Conservation (phyloP, 2,113 vertebrate genomes). For the Caretta caretta region DNA sequence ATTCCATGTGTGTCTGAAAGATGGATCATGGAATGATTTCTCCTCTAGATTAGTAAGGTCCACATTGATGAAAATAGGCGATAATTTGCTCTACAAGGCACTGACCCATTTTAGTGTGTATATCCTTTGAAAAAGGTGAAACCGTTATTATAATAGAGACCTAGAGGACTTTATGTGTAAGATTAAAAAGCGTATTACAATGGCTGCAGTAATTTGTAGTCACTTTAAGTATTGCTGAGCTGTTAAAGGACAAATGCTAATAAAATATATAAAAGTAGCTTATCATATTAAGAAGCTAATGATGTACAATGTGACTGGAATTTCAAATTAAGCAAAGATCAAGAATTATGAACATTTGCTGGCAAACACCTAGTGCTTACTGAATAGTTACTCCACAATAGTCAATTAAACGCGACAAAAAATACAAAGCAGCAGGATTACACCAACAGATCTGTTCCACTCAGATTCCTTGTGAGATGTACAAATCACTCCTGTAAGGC, state of each 20-base stretch:
- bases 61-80: background rate
- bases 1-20: slow-evolving; percentile 14
- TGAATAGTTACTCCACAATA: background rate
- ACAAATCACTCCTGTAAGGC: background rate
- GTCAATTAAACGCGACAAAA: background rate
- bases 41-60: slow-evolving; percentile 16
- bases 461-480: background rate
- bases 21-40: background rate
- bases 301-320: background rate
- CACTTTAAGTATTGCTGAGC: background rate
- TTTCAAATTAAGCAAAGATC: slow-evolving; percentile 3
- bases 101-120: background rate
- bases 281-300: background rate
- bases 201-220: background rate
- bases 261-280: background rate
- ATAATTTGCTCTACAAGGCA: background rate
- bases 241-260: slow-evolving; percentile 38
- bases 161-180: background rate
- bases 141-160: background rate
- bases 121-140: background rate
- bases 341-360: background rate
- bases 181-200: background rate
- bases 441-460: background rate
- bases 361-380: background rate
- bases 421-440: background rate